These are phyloP conservation scores for Muscicapa comitata DNA, from an alignment of 2,797 vertebrate species.

Conservation along the genomic window DNA sequence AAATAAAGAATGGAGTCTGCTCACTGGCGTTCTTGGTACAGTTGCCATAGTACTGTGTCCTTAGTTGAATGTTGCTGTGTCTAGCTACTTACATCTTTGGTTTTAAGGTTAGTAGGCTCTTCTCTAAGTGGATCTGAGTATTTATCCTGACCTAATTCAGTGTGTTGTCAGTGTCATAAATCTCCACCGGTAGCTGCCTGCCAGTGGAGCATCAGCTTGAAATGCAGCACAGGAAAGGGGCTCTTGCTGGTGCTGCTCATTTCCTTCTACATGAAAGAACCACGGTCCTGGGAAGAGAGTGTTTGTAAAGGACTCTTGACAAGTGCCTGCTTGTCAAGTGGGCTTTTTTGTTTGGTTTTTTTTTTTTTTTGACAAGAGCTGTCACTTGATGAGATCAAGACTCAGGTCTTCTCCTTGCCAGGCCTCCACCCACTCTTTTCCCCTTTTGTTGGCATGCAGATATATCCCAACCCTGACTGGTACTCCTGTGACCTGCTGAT, in stretches of 20 bases:
- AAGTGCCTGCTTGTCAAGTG: neutral
- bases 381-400: neutral
- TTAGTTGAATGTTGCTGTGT: neutral
- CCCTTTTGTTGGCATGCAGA: neutral
- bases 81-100: neutral
- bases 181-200: fast-evolving
- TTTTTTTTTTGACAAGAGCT: neutral
- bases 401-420: neutral
- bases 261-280: neutral
- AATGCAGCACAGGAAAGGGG: fast-evolving
- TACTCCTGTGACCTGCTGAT: neutral
- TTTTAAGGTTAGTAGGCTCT: slow-evolving; percentile 24
- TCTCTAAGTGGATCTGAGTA: slow-evolving; percentile 1
- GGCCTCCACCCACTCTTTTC: neutral
- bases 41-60: neutral
- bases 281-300: neutral
- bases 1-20: neutral
- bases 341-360: too few species aligned
- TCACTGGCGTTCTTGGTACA: neutral
- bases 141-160: slow-evolving; percentile 25
- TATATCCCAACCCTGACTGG: neutral
- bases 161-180: neutral
- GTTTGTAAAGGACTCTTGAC: neutral
- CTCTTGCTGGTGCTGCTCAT: neutral
- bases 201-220: neutral